Conservation (phyloP, 2,797 vertebrate genomes). For the Macropus fuliginosus region DNA sequence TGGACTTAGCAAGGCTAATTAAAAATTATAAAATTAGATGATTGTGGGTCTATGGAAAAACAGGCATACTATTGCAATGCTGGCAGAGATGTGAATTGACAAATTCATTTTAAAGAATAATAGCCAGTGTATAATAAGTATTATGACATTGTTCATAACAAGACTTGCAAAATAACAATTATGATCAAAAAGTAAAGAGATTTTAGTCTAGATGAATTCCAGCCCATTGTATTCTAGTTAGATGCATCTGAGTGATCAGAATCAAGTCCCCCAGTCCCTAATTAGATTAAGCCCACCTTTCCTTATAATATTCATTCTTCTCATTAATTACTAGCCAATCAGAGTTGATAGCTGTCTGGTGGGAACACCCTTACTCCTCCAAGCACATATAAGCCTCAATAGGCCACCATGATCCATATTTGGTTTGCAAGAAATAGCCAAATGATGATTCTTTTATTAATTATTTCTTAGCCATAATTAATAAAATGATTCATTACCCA, state of each 20-base stretch:
- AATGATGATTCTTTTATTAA: not conserved
- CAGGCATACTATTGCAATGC: not conserved
- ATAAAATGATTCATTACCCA: not conserved
- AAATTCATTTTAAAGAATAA: not conserved
- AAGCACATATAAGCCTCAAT: not conserved
- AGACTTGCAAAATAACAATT: not conserved
- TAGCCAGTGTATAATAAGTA: not conserved
- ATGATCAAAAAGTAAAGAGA: not conserved
- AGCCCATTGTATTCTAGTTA: not conserved
- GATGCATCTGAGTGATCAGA: not conserved
- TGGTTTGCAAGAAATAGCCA: not conserved
- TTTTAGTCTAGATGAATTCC: not conserved
- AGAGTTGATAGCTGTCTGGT: not conserved
- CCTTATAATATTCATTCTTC: not conserved
- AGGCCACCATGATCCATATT: not conserved
- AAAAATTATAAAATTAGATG: not conserved
- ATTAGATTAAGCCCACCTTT: not conserved
- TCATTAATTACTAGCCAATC: not conserved
- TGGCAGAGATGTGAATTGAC: not conserved
- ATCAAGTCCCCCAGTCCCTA: accelerated
- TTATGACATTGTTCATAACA: not conserved
- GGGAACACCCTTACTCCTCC: not conserved
- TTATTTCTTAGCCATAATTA: not conserved
- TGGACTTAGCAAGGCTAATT: not conserved
- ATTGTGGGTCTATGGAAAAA: not conserved